phyloP scores from a whole-genome alignment of 2,797 vertebrate species.

The Trachurus trachurus region DNA sequence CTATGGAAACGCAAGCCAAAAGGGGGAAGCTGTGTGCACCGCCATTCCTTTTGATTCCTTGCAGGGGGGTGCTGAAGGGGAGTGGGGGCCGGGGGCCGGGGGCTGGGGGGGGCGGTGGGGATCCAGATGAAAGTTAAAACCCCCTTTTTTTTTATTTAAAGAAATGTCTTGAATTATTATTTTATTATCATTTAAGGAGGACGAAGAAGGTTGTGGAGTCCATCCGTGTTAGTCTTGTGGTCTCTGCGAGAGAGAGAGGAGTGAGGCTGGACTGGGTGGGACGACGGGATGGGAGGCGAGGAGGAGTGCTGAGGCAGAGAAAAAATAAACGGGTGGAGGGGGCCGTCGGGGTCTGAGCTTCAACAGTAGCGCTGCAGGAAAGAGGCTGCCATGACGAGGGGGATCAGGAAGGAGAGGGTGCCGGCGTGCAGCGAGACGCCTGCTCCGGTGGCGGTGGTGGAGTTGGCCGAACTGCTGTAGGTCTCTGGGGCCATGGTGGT shows the following conservation, averaged over 20 bases:
- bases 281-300: slow-evolving; percentile 25
- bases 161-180: slow-evolving; percentile 60
- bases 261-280: slow-evolving; percentile 45
- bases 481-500: slow-evolving; percentile 65
- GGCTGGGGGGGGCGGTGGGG: slow-evolving; percentile 7
- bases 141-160: slow-evolving; percentile 35
- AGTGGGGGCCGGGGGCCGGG: neutral
- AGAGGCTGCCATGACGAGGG: slow-evolving; percentile 83
- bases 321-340: neutral
- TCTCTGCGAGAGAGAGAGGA: slow-evolving; percentile 56
- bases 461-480: slow-evolving; percentile 64
- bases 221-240: slow-evolving; percentile 75
- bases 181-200: slow-evolving; percentile 55
- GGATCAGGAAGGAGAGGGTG: slow-evolving; percentile 79
- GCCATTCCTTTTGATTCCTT: slow-evolving; percentile 67
- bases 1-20: slow-evolving; percentile 71
- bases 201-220: slow-evolving; percentile 55
- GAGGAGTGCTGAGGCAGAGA: slow-evolving; percentile 34
- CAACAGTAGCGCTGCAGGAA: slow-evolving; percentile 90
- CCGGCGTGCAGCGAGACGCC: slow-evolving; percentile 84
- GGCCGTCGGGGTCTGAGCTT: slow-evolving; percentile 54
- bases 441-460: slow-evolving; percentile 76
- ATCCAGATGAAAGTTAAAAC: slow-evolving; percentile 45
- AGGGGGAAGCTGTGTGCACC: slow-evolving; percentile 50
- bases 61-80: slow-evolving; percentile 30